Percentiles rank a stretch among this genome's conserved stretches.
phyloP scores from a whole-genome alignment of 2,888 invertebrate species.

The Portevinia maculata region DNA sequence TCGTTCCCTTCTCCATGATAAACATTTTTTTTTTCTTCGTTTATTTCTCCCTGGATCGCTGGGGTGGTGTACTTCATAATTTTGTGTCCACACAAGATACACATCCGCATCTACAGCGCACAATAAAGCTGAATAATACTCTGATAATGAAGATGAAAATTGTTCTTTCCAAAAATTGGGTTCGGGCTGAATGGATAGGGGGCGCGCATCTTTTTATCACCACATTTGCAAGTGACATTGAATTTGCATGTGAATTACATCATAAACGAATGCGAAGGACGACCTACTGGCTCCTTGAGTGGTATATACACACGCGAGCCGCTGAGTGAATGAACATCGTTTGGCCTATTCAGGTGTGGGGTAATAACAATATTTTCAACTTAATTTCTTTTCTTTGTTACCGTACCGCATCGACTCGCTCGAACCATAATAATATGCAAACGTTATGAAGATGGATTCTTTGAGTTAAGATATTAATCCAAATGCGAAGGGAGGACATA shows the following conservation, averaged over 20 bases:
- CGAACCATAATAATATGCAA: constrained; percentile 60
- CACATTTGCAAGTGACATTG: constrained; percentile 68
- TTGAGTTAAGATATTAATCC: constrained; percentile 57
- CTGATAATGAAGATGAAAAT: constrained; percentile 73
- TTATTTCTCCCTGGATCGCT: background rate
- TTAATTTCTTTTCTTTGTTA: constrained; percentile 22
- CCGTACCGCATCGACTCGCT: constrained; percentile 31
- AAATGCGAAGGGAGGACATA: constrained; percentile 52
- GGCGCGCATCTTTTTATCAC: constrained; percentile 53
- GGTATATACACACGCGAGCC: constrained; percentile 37
- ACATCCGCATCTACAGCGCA: constrained; percentile 46
- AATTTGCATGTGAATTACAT: constrained; percentile 72
- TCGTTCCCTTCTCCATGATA: constrained; percentile 6
- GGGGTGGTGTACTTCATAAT: constrained; percentile 67
- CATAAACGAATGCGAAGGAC: constrained; percentile 39
- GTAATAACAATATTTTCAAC: constrained; percentile 62
- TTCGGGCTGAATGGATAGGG: background rate
- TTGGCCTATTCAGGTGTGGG: constrained; percentile 20
- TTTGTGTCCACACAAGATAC: constrained; percentile 66
- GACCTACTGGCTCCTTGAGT: constrained; percentile 17
- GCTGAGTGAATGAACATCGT: constrained; percentile 30
- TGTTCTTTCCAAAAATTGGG: constrained; percentile 37
- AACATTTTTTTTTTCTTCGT: constrained; percentile 24
- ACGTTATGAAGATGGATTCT: constrained; percentile 70
- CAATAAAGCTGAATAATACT: constrained; percentile 69